Evolutionary conservation across 2,113 vertebrate species (phyloP).

Genomic region (Megatriorchis doriae): DNA sequence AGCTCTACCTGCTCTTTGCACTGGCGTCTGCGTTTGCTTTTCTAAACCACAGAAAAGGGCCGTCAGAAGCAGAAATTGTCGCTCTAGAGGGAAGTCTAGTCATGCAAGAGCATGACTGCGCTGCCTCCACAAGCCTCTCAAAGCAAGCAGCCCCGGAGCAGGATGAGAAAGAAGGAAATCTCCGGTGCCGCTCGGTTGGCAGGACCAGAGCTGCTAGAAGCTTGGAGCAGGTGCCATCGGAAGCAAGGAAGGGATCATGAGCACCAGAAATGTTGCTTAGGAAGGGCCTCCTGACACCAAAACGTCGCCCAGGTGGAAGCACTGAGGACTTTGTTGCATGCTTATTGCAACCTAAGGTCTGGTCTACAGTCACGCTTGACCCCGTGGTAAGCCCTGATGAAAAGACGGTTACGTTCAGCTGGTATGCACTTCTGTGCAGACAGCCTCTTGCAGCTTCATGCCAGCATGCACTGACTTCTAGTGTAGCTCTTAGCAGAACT

Average conservation of each 20-base stretch:
- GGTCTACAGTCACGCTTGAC: background rate
- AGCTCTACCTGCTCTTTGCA: background rate
- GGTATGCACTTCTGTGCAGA: background rate
- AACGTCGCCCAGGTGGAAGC: background rate
- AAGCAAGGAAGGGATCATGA: background rate
- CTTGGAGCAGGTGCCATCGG: background rate
- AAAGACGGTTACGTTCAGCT: background rate
- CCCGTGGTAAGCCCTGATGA: background rate
- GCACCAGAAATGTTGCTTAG: background rate
- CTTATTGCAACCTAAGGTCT: background rate
- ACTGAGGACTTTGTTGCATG: background rate
- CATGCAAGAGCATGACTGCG: background rate
- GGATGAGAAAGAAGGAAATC: background rate
- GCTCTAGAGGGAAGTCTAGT: background rate
- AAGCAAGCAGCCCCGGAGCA: background rate
- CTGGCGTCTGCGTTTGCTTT: background rate
- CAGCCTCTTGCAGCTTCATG: background rate
- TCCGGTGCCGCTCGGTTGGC: rapidly evolving
- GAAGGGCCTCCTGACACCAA: background rate
- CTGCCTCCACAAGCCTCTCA: background rate
- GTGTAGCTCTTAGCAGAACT: background rate
- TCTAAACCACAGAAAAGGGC: background rate
- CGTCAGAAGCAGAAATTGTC: background rate
- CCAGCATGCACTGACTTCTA: background rate
- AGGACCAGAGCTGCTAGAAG: background rate